Evolutionary conservation across 1,140 invertebrate species (phyloP).

Genomic region (Asbolus verrucosus): DNA sequence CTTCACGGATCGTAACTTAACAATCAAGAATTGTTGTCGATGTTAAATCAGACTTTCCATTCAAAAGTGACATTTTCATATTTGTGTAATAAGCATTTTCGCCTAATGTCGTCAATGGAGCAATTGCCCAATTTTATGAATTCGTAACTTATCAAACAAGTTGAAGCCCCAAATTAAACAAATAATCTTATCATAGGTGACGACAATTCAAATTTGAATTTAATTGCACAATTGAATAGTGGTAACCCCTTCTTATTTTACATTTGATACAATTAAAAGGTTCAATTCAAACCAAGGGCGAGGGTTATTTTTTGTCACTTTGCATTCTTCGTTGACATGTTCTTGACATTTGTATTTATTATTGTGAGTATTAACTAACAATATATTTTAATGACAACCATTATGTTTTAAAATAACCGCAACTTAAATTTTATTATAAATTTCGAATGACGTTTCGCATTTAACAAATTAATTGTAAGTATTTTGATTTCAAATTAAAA

Average conservation of each 20-base stretch:
- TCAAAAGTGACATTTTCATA: conserved; percentile 41
- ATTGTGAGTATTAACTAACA: conserved; percentile 35
- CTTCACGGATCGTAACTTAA: conserved; percentile 41
- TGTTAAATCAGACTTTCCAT: conserved; percentile 42
- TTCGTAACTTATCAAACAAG: conserved; percentile 39
- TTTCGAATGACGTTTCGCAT: background rate
- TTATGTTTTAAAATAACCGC: too few relatives aligned
- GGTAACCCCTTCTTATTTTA: conserved; percentile 35
- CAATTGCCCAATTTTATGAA: conserved; percentile 36
- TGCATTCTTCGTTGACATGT: conserved; percentile 39
- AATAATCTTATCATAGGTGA: conserved; percentile 8
- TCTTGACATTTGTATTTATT: conserved; percentile 47
- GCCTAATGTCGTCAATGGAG: conserved; percentile 28
- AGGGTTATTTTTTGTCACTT: conserved; percentile 42
- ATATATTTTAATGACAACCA: conserved; percentile 39
- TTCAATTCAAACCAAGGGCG: conserved; percentile 28
- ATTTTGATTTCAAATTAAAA: too few relatives aligned
- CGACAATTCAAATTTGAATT: conserved; percentile 3
- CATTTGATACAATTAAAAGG: conserved; percentile 44
- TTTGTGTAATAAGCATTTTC: conserved; percentile 11
- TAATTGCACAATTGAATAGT: conserved; percentile 21
- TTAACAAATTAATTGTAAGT: too few relatives aligned
- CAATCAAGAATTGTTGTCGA: conserved; percentile 41
- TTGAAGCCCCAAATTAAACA: conserved; percentile 2
- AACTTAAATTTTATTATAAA: background rate